Evolutionary conservation across 2,888 invertebrate species (phyloP).

Genomic region (Idaea dimidiata): DNA sequence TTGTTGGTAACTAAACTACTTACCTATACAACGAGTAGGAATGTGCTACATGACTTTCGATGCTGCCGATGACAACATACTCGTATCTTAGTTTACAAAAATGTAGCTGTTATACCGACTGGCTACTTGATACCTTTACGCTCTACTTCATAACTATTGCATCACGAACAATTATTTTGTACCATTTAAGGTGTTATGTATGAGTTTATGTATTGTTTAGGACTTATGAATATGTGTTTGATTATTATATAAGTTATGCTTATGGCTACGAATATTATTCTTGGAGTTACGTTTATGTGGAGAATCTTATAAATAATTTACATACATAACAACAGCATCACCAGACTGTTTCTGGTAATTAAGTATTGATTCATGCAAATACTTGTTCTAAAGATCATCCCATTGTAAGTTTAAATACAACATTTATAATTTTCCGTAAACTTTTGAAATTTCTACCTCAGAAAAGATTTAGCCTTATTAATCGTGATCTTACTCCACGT

Average conservation of each 20-base stretch:
- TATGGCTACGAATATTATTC: not conserved
- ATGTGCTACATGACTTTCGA: constrained; percentile 40
- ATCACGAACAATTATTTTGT: constrained; percentile 18
- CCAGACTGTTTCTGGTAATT: too few relatives aligned
- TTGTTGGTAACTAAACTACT: too few relatives aligned
- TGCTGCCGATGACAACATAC: constrained; percentile 29
- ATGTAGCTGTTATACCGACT: not conserved
- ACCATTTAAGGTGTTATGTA: not conserved
- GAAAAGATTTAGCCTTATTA: too few relatives aligned
- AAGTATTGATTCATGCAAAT: too few relatives aligned
- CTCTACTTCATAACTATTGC: constrained; percentile 37
- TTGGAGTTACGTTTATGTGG: not conserved
- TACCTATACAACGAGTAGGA: constrained; percentile 38
- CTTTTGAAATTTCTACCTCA: too few relatives aligned
- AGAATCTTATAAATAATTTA: not conserved
- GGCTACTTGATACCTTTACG: constrained; percentile 26
- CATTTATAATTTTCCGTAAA: too few relatives aligned
- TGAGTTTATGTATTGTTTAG: not conserved
- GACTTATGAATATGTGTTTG: not conserved
- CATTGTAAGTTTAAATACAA: too few relatives aligned
- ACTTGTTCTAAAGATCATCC: too few relatives aligned
- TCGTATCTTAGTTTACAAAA: not conserved
- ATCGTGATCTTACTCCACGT: too few relatives aligned
- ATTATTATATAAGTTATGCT: not conserved
- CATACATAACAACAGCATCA: too few relatives aligned